Evolutionary conservation across 2,888 invertebrate genomes (phyloP), one percentile per base, ranked within the genome.

Genomic region (Cyclophora punctaria): DNA sequence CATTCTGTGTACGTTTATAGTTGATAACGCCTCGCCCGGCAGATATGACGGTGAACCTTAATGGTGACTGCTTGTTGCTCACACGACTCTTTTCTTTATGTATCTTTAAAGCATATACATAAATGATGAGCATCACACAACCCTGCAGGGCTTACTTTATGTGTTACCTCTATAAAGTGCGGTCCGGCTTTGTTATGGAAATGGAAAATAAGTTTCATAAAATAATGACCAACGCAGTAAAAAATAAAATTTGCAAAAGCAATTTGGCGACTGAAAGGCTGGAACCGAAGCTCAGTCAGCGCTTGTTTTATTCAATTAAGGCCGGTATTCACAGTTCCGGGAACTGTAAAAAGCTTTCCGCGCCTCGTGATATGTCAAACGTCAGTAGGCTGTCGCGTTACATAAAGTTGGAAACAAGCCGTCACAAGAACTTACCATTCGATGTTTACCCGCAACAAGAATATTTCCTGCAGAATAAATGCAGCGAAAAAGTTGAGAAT

Each of bases 401-500:
- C 48, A 47, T 50, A 49, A 56, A 49, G 42, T 50, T 48, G 20
- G 5, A 37, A 52, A 51, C 35, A 35, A 50, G n/a, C 37, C 42
- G 33, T 44, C 20, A 7, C 3, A 5, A 44, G 5, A 7, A 35
- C 34, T 20, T 47, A 42, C 41, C 45, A 47, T 46, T 45, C 45
- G 34, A 47, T 47, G 41, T 48, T 58, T 49, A 49, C 3, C 47
- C 47, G 35, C 48, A 52, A 54, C 52, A 55, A 51, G 45, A 6
- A 54, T 48, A 56, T 57, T 62, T 54, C 47, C 51, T 53, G 48
- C 47, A 58, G 50, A 57, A 55, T 55, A 62, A 60, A 66, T 61
- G 47, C 58, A 63, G 49, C 56, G 53, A 59, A 55, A 60, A 69
- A 64, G 62, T 68, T 67, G 50, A 66, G 20, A 71, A 70, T 66